Conservation (phyloP, 2,113 vertebrate species). For the Balaeniceps rex region DNA sequence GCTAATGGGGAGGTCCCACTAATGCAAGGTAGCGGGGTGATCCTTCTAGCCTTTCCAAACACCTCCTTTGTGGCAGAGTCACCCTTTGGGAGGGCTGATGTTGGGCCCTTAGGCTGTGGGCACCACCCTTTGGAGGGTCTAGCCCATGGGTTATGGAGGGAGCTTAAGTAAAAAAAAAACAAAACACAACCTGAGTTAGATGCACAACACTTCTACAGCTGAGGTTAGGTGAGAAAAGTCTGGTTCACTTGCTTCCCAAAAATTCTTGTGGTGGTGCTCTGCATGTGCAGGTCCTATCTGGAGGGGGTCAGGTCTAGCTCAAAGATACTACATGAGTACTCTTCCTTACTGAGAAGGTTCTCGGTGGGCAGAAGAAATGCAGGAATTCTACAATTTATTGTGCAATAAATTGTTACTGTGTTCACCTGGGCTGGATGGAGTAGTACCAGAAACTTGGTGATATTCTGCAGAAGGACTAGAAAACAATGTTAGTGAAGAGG, state of each 20-base stretch:
- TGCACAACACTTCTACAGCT: rapidly evolving
- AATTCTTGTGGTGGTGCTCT: not conserved
- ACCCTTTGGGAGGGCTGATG: not conserved
- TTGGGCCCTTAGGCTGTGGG: no score
- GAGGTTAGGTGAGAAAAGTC: not conserved
- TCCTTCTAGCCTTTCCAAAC: not conserved
- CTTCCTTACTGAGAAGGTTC: not conserved
- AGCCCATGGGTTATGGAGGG: not conserved
- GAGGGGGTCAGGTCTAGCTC: not conserved
- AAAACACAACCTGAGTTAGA: not conserved
- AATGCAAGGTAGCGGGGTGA: no score
- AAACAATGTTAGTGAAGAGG: not conserved
- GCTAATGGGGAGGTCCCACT: not conserved
- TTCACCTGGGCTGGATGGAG: not conserved
- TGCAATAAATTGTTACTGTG: no score
- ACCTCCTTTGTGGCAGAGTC: not conserved
- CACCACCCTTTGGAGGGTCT: not conserved
- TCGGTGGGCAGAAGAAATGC: not conserved
- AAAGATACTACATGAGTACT: not conserved
- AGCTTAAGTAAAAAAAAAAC: no score
- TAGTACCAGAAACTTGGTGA: no score
- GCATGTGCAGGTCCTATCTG: rapidly evolving
- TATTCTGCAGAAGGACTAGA: not conserved
- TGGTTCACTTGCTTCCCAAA: not conserved
- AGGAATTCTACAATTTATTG: not conserved